Percentiles rank a stretch among this genome's conserved stretches.
These are phyloP conservation scores for Oligia strigilis DNA, from an alignment of 2,888 invertebrate genomes.

Conservation along the genomic window DNA sequence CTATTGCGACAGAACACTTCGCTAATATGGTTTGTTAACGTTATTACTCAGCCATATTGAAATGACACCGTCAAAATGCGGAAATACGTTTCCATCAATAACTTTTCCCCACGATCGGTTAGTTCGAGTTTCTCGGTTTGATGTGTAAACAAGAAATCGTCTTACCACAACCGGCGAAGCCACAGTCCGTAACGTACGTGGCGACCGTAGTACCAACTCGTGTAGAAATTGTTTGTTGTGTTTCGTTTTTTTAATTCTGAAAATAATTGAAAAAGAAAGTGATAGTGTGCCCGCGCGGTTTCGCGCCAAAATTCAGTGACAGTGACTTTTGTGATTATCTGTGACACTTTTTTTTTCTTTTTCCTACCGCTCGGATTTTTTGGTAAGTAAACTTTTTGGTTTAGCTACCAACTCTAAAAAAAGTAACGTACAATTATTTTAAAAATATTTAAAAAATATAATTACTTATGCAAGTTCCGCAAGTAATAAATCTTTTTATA, in stretches of 20 bases:
- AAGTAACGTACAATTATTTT: not conserved
- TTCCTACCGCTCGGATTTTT: slow-evolving; percentile 67
- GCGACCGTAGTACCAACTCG: slow-evolving; percentile 72
- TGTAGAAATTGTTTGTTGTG: slow-evolving; percentile 56
- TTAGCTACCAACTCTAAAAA: not conserved
- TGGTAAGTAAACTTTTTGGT: slow-evolving; percentile 67
- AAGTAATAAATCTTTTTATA: slow-evolving; percentile 67
- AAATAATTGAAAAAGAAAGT: slow-evolving; percentile 68
- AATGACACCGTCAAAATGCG: slow-evolving; percentile 77
- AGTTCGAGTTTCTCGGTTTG: slow-evolving; percentile 72
- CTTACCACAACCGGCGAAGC: slow-evolving; percentile 86
- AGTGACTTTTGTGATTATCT: slow-evolving; percentile 78
- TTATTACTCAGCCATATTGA: slow-evolving; percentile 81
- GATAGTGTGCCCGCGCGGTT: slow-evolving; percentile 70
- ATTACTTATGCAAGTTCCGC: slow-evolving; percentile 61
- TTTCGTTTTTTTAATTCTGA: slow-evolving; percentile 43
- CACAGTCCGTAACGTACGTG: slow-evolving; percentile 85
- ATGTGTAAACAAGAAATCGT: slow-evolving; percentile 85
- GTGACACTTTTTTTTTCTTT: slow-evolving; percentile 74
- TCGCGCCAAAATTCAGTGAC: slow-evolving; percentile 77
- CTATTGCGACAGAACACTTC: slow-evolving; percentile 73
- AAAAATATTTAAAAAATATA: not conserved
- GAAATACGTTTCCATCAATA: slow-evolving; percentile 77
- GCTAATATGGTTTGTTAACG: slow-evolving; percentile 71
- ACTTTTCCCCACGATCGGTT: slow-evolving; percentile 82